Evolutionary conservation across 2,113 vertebrate genomes (phyloP).

Genomic region (Larimichthys polyactis): DNA sequence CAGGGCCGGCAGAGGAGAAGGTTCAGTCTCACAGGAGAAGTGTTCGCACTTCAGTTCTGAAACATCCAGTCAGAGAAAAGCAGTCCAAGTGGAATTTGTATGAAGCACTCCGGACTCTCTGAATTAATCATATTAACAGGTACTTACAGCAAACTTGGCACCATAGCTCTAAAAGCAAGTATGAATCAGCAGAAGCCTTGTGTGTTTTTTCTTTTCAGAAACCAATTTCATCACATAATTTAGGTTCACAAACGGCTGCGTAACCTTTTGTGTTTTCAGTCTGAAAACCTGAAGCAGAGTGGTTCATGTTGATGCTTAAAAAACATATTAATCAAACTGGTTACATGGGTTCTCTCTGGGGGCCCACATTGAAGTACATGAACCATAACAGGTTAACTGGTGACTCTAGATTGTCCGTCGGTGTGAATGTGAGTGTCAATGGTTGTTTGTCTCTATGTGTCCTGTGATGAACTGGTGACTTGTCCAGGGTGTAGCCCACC

Average conservation of each 20-base stretch:
- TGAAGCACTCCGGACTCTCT: constrained; percentile 29
- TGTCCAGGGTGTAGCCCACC: no score
- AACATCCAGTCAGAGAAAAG: constrained; percentile 2
- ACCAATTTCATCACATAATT: not conserved
- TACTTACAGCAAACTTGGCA: not conserved
- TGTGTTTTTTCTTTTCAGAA: not conserved
- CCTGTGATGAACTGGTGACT: no score
- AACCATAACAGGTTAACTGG: no score
- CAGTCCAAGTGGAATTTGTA: constrained; percentile 14
- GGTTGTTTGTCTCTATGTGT: no score
- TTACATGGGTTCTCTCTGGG: no score
- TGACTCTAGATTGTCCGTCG: no score
- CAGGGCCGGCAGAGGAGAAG: not conserved
- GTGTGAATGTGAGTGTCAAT: no score
- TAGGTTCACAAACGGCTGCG: not conserved
- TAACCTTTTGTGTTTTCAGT: not conserved
- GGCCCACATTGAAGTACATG: no score
- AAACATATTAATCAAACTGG: constrained; percentile 8
- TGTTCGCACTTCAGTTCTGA: constrained; percentile 27
- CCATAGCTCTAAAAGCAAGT: constrained; percentile 22
- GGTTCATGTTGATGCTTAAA: constrained; percentile 9
- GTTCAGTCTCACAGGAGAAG: constrained; percentile 39
- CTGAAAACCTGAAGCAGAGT: constrained; percentile 9
- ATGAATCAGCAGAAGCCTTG: constrained; percentile 24
- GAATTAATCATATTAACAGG: constrained; percentile 48